These are phyloP conservation scores for Montipora sp. DNA, from an alignment of 64 coral and sea anemone species.

Conservation along the genomic window DNA sequence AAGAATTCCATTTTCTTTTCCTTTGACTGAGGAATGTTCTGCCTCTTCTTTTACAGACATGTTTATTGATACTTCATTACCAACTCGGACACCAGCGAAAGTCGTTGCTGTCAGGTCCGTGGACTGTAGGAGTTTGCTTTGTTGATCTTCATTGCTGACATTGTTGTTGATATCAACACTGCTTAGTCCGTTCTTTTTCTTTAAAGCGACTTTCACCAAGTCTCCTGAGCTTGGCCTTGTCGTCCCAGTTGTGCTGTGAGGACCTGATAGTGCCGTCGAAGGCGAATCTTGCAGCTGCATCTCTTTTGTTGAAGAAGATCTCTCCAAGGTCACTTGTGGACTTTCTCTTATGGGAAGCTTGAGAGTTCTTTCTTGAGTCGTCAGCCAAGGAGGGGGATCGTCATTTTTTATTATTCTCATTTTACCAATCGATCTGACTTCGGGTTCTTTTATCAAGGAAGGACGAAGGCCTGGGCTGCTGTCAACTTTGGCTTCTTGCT, in stretches of 20 bases:
- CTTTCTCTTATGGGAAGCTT: not conserved
- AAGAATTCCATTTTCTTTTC: not conserved
- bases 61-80: not conserved
- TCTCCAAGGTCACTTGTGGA: not conserved
- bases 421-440: conserved; percentile 19
- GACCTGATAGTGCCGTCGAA: not conserved
- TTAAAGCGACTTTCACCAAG: not conserved
- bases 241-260: not conserved
- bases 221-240: not conserved
- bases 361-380: not conserved
- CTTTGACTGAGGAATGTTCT: not conserved
- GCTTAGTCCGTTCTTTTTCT: not conserved
- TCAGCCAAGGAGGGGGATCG: not conserved
- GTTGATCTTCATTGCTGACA: not conserved
- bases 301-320: not conserved
- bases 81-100: not conserved
- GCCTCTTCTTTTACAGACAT: not conserved
- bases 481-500: not conserved
- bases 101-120: not conserved
- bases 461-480: not conserved
- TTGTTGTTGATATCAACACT: not conserved
- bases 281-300: not conserved
- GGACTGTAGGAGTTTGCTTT: not conserved
- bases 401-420: conserved; percentile 1
- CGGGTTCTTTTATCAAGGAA: not conserved